Evolutionary conservation across 1,140 invertebrate species (phyloP).

Genomic region (Solenopsis invicta): DNA sequence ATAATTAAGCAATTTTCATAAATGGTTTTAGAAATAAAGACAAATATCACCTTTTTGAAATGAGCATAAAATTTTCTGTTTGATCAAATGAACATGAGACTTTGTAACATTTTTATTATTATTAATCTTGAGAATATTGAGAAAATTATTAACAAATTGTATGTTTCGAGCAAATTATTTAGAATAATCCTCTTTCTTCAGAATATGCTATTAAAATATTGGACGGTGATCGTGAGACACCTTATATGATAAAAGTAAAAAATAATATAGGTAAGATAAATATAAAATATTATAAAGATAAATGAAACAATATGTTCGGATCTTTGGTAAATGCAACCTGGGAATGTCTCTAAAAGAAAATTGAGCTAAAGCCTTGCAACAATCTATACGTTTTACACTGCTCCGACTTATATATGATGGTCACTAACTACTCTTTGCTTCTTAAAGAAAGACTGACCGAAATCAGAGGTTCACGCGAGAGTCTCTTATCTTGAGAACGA

Average conservation of each 20-base stretch:
- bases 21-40: too few species aligned
- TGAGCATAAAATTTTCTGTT: too few species aligned
- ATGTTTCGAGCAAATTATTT: too few species aligned
- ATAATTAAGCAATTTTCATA: too few species aligned
- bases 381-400: not conserved
- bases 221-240: too few species aligned
- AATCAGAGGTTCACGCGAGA: not conserved
- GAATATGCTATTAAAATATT: too few species aligned
- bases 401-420: not conserved
- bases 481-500: not conserved
- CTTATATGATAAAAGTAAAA: not conserved
- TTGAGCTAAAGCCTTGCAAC: not conserved
- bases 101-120: too few species aligned
- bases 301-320: not conserved
- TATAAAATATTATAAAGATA: not conserved
- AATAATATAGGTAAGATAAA: not conserved
- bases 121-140: too few species aligned
- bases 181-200: too few species aligned
- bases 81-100: too few species aligned
- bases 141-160: too few species aligned
- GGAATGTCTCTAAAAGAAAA: not conserved
- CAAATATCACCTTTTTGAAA: too few species aligned
- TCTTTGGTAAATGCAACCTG: not conserved
- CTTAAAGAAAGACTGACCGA: not conserved
- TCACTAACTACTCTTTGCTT: not conserved